A percentile compares a stretch with the other conserved stretches of the same genome.
Conservation (phyloP, 2,113 vertebrate species). For the Trachemys scripta region DNA sequence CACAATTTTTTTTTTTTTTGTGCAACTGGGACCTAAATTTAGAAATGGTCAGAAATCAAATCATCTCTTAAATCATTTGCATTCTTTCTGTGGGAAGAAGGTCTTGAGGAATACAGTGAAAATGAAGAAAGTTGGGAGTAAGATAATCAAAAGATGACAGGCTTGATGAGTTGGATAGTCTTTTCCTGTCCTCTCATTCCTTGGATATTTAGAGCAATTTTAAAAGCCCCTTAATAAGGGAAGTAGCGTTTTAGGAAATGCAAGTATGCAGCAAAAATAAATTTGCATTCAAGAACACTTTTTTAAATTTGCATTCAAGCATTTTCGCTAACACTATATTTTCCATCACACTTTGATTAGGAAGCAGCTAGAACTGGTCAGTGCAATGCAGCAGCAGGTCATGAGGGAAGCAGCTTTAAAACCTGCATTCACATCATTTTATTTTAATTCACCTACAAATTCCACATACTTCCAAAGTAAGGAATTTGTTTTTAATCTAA, state of each 20-base stretch:
- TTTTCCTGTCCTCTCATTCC: neutral
- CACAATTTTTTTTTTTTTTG: neutral
- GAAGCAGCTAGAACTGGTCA: too few species aligned
- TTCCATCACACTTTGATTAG: neutral
- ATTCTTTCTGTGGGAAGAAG: neutral
- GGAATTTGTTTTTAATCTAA: neutral
- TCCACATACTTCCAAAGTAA: neutral
- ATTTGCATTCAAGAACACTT: neutral
- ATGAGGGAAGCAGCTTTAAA: neutral
- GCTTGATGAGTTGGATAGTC: neutral
- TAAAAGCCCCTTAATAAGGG: rapidly evolving
- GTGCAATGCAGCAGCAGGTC: neutral
- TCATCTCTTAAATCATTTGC: too few species aligned
- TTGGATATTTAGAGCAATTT: neutral
- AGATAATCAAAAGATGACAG: neutral
- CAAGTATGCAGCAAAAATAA: neutral
- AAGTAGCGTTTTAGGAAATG: neutral
- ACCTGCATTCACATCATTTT: neutral
- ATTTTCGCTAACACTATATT: neutral
- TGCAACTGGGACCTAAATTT: neutral
- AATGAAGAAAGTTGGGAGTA: neutral
- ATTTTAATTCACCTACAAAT: neutral
- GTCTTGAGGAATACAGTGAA: neutral
- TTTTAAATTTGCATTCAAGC: slow-evolving; percentile 12
- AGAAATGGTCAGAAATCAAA: neutral